Conservation (phyloP, 2,888 invertebrate species). For the Lasioglossum oenotherae region DNA sequence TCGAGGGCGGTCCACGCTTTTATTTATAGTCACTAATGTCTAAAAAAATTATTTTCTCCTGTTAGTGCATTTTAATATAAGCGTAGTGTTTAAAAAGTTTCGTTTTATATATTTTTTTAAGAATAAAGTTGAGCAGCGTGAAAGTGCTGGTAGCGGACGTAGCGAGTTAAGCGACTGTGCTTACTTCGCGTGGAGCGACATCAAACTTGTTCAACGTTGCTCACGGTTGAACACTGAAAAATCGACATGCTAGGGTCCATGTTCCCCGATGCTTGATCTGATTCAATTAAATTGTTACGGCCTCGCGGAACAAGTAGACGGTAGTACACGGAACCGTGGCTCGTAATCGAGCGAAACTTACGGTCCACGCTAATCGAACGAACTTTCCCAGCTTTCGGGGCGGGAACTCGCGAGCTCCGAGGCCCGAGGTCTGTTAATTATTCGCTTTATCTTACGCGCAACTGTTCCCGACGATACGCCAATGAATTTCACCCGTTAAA, state of each 20-base stretch:
- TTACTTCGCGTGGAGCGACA: neutral
- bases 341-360: neutral
- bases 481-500: neutral
- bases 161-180: no score
- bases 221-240: neutral
- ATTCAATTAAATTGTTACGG: conserved; percentile 8
- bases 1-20: no score
- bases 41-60: no score
- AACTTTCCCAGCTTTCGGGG: conserved; percentile 5
- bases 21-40: no score
- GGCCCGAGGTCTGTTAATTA: conserved; percentile 3
- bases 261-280: neutral
- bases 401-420: neutral
- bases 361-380: conserved; percentile 16
- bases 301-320: conserved; percentile 5
- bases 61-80: no score
- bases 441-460: conserved; percentile 16
- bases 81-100: no score
- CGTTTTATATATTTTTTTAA: no score
- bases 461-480: conserved; percentile 2
- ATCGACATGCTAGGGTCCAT: neutral
- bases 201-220: neutral
- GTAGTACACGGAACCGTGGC: neutral
- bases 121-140: no score
- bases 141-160: no score